Evolutionary conservation across 35 echinoderm and acorn worm genomes (phyloP), one percentile per base, ranked within the genome.

Genomic region (Apostichopus parvimensis): DNA sequence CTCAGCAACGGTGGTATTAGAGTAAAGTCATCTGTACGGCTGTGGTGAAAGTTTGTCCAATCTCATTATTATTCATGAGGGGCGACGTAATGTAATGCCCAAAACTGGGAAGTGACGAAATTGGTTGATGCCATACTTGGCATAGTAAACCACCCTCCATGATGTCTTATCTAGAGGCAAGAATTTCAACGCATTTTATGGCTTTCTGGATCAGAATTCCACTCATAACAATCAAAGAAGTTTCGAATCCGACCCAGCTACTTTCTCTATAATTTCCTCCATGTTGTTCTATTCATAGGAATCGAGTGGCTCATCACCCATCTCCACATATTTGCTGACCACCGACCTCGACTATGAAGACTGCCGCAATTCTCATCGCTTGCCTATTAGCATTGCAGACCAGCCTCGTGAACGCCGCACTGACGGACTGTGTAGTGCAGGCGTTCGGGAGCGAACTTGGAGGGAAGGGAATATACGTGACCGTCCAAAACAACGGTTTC

Each of bases 131-230:
- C 3, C 14, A 17, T 14, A 17, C 71, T 17, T 75, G 14, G 21
- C 14, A 75, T 75, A 14, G 71, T 75, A 45, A 45, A 45, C 3
- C 34, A 45, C 34, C 0, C 3, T 45, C 71, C 71, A 75, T 75
- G 14, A 75, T 75, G 71, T 75, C 71, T 14, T 75, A 75, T 75
- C 71, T 75, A 75, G 71, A 75, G 21, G 71, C 71, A 75, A 75
- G 71, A 75, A 75, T 17, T 75, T 14, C 21, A 75, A 75, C 14
- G 14, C 14, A 4, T 75, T 75, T 75, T 75, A 75, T 75, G 71
- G 71, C 21, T 75, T 75, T 75, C 2, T 75, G 71, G 71, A 14
- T 75, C 21, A 14, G 21, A 75, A 75, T 75, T 75, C 71, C 71
- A 75, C 21, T 75, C 14, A 14, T 75, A 17, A 75, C 71, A 22